Evolutionary conservation across 2,888 invertebrate species (phyloP), one percentile per base, ranked within the genome.

Genomic region (Drosophila emarginata): DNA sequence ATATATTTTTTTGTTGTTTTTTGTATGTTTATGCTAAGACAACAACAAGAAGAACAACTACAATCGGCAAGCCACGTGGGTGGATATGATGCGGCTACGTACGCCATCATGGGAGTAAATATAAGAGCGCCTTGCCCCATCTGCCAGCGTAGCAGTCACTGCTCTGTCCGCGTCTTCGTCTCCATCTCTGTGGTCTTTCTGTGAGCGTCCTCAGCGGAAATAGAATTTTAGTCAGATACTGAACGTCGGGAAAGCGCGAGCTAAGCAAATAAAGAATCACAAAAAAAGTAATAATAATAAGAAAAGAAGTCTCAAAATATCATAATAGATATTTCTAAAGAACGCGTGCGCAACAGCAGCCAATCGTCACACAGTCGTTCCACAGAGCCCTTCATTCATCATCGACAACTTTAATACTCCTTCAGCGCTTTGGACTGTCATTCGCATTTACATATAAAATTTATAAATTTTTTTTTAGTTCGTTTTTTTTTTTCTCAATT

Each of bases 161-260:
- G 64, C 53, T 32, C 63, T 21, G 45, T 45, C 58, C 18, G 66
- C 61, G 37, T 28, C 60, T 15, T 67, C 52, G 53, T 56, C 52
- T 45, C 54, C 64, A 28, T 61, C 28, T 64, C 68, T 60, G 59
- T 65, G 73, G 73, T 70, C 74, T 67, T 45, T 11, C 18, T 11
- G 37, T 51, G 79, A 75, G 82, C 76, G 78, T 83, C 80, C 78
- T 73, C 77, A 69, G 66, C 83, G 80, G 79, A 78, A 83, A 81
- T 77, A 75, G 69, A 77, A 81, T 69, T 81, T 84, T 78, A 84
- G 84, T 85, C 78, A 80, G 77, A 74, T 58, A 78, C 53, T 68
- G 84, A 77, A 81, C 84, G 84, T 72, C 70, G 82, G 73, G 71
- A 70, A 70, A 36, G 54, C 54, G 54, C 54, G 32, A 54, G 32